Evolutionary conservation across 2,797 vertebrate species (phyloP), one percentile per base, ranked within the genome.

Genomic region (Siniperca scherzeri): DNA sequence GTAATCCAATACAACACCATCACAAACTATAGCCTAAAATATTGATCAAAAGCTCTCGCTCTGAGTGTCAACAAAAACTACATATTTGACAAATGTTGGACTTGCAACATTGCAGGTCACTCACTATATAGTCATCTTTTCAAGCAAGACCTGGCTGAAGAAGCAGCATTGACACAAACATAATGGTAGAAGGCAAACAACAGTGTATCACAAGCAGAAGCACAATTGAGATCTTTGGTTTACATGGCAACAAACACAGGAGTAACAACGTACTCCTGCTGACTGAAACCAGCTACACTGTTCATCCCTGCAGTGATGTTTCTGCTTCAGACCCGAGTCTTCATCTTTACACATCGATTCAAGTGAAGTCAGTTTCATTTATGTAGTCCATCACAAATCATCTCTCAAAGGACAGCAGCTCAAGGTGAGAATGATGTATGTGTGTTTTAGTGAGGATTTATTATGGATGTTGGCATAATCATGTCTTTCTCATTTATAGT

Each of bases 401-500:
- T 27, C 5, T 17, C 46, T 59, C 10, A 57, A 40, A 66, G 36
- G 67, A 78, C 59, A 60, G 56, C 48, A 33, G 36, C 71, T 75
- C 30, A 36, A 33, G 17, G 10, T 66, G 0, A 38, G 25, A 71
- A 61, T 50, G 3, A 68, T 80, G 8, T 2, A 30, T 56, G 12
- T 10, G 66, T 59, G n/a, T 71, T 67, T 65, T 12, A 65, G 5
- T 27, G 12, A 46, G 55, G 66, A 40, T 67, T 65, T 65, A 30
- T 44, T 36, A 61, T 14, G 33, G 33, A 36, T n/a, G 36, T 6
- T 19, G 19, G 21, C 12, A 48, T 16, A 66, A 62, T 44, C 27
- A 72, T 1, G 13, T 79, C 13, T 30, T 5, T 36, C 13, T 62
- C 17, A 3, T 73, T 38, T 38, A 16, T 3, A 21, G 30, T 19